Evolutionary conservation across 2,113 vertebrate genomes (phyloP), one percentile per base, ranked within the genome.

Genomic region (Oryzias celebensis): DNA sequence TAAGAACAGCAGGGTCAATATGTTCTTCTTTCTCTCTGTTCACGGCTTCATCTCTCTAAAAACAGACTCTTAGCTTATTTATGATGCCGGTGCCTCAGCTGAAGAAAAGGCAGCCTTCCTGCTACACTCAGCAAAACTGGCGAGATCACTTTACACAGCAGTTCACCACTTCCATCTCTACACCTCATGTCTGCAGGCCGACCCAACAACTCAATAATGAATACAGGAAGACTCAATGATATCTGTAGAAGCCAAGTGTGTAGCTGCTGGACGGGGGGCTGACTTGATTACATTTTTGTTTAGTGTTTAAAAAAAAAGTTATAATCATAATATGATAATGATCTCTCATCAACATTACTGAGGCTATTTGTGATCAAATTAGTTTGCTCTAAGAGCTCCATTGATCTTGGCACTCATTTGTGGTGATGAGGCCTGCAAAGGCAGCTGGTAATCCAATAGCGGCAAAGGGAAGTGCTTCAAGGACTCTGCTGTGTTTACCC

Each of bases 321-420:
- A 65, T 47, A 62, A 71, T 45, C n/a, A 58, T 64, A 68, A 58
- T 51, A 71, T 69, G 60, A 68, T 78, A 68, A 68, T 4, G 81
- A 84, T 74, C 81, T 82, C 71, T 71, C 84, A 90, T 88, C 85
- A 86, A 85, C 87, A 87, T 82, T 62, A 83, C 83, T 67, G 80
- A 86, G 88, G 84, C 77, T 67, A 72, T 59, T 82, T 73, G 62
- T 82, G 85, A 90, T 88, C 80, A 61, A 89, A 92, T 91, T 85
- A 85, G 85, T 82, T 89, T 85, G 85, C 80, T 81, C 87, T 85
- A 85, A 91, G 88, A 88, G 91, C 82, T 82, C 72, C 84, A 91
- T 90, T 92, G 90, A 92, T 91, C 85, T 85, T 79, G 75, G 86
- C 88, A 85, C 85, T 91, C 87, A 84, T 91, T 76, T 86, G 81